Percentiles rank a stretch among this genome's conserved stretches.
Conservation (phyloP, 2,113 vertebrate species). For the Phylloscopus trochiloides region DNA sequence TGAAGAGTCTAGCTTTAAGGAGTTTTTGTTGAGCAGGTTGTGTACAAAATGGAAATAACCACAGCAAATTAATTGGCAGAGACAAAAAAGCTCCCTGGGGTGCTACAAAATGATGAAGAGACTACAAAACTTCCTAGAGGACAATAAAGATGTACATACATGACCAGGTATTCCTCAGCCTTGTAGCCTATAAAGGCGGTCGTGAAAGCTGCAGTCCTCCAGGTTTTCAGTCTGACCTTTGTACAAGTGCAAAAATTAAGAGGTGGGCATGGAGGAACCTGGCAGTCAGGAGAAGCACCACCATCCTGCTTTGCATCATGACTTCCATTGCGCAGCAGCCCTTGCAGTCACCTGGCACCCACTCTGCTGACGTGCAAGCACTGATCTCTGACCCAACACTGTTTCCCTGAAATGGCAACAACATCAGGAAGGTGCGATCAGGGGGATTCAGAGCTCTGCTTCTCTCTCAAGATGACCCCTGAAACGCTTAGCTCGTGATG, state of each 20-base stretch:
- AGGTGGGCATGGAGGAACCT: background rate
- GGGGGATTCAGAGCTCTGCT: background rate
- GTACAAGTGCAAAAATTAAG: background rate
- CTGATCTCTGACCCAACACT: background rate
- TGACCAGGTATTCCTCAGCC: background rate
- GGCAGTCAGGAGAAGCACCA: background rate
- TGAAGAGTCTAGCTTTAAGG: background rate
- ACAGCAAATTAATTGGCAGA: conserved; percentile 21
- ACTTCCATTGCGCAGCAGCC: background rate
- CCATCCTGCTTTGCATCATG: background rate
- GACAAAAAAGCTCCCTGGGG: background rate
- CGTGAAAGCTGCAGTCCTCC: background rate
- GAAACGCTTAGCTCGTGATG: conserved; percentile 1
- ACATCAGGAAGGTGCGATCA: background rate
- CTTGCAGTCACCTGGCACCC: background rate
- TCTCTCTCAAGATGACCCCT: conserved; percentile 50
- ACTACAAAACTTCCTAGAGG: background rate
- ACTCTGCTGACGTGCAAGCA: background rate
- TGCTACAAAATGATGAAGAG: background rate
- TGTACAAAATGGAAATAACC: conserved; percentile 22
- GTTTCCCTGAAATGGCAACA: background rate
- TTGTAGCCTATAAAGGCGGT: background rate
- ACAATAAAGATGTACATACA: background rate
- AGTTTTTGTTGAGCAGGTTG: background rate
- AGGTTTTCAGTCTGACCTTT: background rate